These are phyloP conservation scores for Astyanax mexicanus DNA, from an alignment of 2,797 vertebrate genomes.

Conservation along the genomic window DNA sequence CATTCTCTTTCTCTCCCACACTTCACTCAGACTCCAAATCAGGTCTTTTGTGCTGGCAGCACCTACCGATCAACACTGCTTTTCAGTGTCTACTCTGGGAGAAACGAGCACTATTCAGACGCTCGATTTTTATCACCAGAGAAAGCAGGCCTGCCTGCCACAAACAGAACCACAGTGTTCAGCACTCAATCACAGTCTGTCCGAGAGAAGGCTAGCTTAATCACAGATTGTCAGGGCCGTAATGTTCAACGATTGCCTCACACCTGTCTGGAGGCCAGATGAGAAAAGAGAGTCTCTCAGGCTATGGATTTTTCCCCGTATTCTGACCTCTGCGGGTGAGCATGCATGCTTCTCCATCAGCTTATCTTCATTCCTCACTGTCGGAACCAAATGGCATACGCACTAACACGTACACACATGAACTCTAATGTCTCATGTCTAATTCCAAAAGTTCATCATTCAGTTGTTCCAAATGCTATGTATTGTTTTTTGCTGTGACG, in stretches of 20 bases:
- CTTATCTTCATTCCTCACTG: background rate
- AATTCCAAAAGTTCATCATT: too few species aligned
- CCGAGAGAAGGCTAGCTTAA: conserved; percentile 24
- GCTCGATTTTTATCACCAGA: conserved; percentile 41
- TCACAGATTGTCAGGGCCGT: conserved; percentile 34
- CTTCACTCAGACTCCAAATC: background rate
- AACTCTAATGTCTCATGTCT: background rate
- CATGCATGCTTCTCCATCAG: background rate
- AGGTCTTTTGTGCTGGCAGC: conserved; percentile 7
- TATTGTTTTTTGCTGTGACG: too few species aligned
- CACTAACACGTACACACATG: background rate
- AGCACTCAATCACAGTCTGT: conserved; percentile 21
- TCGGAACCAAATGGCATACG: background rate
- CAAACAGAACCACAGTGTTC: conserved; percentile 34
- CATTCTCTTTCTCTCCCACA: background rate
- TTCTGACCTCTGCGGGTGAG: conserved; percentile 9
- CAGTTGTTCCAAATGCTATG: too few species aligned
- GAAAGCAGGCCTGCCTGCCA: conserved; percentile 9
- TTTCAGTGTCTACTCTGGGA: background rate
- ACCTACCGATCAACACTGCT: conserved; percentile 23
- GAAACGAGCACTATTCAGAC: conserved; percentile 48
- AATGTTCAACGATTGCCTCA: conserved; percentile 36
- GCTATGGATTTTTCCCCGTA: background rate
- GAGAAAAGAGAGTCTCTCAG: background rate
- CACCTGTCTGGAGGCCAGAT: background rate